A percentile compares a stretch with the other conserved stretches of the same genome.
These are phyloP conservation scores for Odontocerum albicorne DNA, from an alignment of 2,888 invertebrate genomes.

Conservation along the genomic window DNA sequence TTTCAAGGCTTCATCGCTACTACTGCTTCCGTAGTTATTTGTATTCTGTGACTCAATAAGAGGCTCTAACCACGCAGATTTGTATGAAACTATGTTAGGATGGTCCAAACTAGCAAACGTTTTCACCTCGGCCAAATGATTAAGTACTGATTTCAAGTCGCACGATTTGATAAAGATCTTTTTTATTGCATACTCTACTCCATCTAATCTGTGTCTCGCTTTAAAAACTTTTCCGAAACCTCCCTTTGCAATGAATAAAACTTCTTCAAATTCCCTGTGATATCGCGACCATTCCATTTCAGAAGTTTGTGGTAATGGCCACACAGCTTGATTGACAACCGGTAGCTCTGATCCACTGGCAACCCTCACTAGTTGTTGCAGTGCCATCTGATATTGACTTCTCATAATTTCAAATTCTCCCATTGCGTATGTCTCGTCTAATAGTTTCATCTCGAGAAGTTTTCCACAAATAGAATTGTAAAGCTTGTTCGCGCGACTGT, in stretches of 20 bases:
- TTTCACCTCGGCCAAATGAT: slow-evolving; percentile 75
- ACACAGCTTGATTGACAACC: slow-evolving; percentile 51
- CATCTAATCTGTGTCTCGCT: slow-evolving; percentile 74
- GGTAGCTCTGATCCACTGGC: slow-evolving; percentile 60
- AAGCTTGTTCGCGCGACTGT: slow-evolving; percentile 57
- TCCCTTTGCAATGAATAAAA: slow-evolving; percentile 69
- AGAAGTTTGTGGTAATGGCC: slow-evolving; percentile 52
- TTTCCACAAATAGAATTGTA: slow-evolving; percentile 70
- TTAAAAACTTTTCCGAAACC: slow-evolving; percentile 79
- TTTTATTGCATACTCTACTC: slow-evolving; percentile 78
- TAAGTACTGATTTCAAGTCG: slow-evolving; percentile 63
- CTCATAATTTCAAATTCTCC: slow-evolving; percentile 71
- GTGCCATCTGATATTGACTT: slow-evolving; percentile 66
- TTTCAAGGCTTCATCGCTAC: slow-evolving; percentile 45
- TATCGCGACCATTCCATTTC: slow-evolving; percentile 66
- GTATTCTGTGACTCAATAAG: slow-evolving; percentile 47
- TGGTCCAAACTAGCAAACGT: slow-evolving; percentile 78
- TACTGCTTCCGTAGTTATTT: slow-evolving; percentile 41
- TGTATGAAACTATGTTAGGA: slow-evolving; percentile 79
- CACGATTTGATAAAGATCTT: slow-evolving; percentile 69
- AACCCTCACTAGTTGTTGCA: slow-evolving; percentile 64
- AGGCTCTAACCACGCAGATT: slow-evolving; percentile 81
- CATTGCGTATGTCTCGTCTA: slow-evolving; percentile 70
- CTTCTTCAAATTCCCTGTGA: slow-evolving; percentile 68
- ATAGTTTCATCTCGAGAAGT: slow-evolving; percentile 67